These are phyloP conservation scores for Crotalus horridus DNA, from an alignment of 2,113 vertebrate species.

Conservation along the genomic window DNA sequence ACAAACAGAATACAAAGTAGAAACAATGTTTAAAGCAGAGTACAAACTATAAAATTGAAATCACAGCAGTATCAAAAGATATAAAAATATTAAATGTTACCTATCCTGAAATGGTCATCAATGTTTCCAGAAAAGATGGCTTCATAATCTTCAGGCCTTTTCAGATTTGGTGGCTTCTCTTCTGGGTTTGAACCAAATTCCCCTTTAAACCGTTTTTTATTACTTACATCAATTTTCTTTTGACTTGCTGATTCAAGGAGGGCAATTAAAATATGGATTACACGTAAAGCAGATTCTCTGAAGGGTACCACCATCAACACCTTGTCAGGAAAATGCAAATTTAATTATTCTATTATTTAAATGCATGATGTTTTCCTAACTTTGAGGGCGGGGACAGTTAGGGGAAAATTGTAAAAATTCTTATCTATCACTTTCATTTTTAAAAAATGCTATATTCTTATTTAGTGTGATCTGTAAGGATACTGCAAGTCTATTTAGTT, in stretches of 20 bases:
- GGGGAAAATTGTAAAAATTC: neutral
- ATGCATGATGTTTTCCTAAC: neutral
- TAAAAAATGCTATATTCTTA: neutral
- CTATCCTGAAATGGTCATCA: constrained; percentile 96
- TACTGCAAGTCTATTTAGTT: neutral
- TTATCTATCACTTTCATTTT: neutral
- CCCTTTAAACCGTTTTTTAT: constrained; percentile 92
- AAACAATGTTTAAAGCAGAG: neutral
- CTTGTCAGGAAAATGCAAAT: constrained; percentile 58
- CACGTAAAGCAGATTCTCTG: constrained; percentile 80
- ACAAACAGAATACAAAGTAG: neutral
- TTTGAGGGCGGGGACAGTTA: neutral
- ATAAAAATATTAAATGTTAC: constrained; percentile 61
- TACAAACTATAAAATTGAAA: neutral
- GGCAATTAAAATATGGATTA: constrained; percentile 83
- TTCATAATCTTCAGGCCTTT: constrained; percentile 90
- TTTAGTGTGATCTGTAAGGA: neutral
- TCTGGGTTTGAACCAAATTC: constrained; percentile 83
- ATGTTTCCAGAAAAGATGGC: constrained; percentile 91
- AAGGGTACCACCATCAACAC: constrained; percentile 91
- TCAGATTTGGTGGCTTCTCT: constrained; percentile 79
- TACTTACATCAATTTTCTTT: constrained; percentile 87
- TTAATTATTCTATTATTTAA: neutral
- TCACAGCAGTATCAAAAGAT: neutral
- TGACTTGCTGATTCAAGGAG: constrained; percentile 80